These are phyloP conservation scores for Miltochrista miniata DNA, from an alignment of 2,888 invertebrate species.

Conservation along the genomic window DNA sequence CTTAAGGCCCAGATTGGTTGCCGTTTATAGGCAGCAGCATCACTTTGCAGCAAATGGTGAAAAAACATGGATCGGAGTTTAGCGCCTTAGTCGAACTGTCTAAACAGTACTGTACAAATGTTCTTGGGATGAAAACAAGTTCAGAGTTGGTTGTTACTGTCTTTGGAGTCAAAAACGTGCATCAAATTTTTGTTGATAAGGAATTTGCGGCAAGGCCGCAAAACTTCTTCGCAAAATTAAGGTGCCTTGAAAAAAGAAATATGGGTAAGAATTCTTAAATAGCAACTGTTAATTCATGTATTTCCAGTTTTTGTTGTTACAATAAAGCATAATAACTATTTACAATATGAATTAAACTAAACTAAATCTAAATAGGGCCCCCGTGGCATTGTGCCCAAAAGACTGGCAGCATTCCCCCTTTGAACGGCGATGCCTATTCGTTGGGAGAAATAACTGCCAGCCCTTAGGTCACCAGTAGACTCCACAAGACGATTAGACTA, in stretches of 20 bases:
- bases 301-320: not conserved
- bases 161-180: conserved; percentile 84
- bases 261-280: conserved; percentile 79
- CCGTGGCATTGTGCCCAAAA: too few species aligned
- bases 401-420: too few species aligned
- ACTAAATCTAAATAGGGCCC: too few species aligned
- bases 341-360: too few species aligned
- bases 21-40: conserved; percentile 65
- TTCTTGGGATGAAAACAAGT: conserved; percentile 87
- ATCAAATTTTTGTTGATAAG: conserved; percentile 83
- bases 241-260: conserved; percentile 85
- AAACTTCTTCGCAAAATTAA: conserved; percentile 86
- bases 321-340: too few species aligned
- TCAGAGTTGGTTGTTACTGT: conserved; percentile 84
- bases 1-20: conserved; percentile 73
- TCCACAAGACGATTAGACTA: too few species aligned
- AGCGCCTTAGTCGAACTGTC: conserved; percentile 84
- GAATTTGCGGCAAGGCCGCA: conserved; percentile 89
- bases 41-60: conserved; percentile 48
- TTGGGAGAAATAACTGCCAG: too few species aligned
- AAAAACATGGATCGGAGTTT: conserved; percentile 75
- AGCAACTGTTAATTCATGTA: too few species aligned
- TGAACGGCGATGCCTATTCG: too few species aligned
- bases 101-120: conserved; percentile 82
- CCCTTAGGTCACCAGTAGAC: too few species aligned